phyloP scores from a whole-genome alignment of 2,797 vertebrate species.

The Smutsia gigantea region DNA sequence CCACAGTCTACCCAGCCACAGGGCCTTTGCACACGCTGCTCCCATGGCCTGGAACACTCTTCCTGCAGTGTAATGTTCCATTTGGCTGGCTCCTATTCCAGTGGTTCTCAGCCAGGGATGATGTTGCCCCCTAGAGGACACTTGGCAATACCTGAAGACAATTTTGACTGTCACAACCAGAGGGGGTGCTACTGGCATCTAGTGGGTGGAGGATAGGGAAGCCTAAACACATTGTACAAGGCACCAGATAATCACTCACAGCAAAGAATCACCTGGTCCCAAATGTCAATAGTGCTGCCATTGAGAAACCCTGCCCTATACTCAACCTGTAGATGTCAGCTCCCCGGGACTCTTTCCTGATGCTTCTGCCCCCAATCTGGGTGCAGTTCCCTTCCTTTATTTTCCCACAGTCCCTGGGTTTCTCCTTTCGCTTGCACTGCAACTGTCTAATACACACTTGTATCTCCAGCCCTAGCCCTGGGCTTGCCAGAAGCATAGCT shows the following conservation, averaged over 20 bases:
- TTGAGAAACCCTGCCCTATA: not conserved
- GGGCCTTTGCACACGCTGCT: not conserved
- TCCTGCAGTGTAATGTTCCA: not conserved
- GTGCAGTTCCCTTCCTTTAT: not conserved
- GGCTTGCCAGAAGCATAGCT: not conserved
- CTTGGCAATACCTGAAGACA: not conserved
- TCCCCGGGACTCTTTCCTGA: fast-evolving
- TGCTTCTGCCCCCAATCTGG: not conserved
- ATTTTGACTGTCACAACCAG: not conserved
- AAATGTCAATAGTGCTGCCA: fast-evolving
- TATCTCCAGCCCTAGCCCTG: fast-evolving
- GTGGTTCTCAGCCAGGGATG: not conserved
- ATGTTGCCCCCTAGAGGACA: not conserved
- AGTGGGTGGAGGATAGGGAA: not conserved
- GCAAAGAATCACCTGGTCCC: not conserved
- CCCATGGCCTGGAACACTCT: not conserved
- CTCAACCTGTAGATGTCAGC: not conserved
- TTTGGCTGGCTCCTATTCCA: not conserved
- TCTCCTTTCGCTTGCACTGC: not conserved
- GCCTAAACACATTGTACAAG: not conserved
- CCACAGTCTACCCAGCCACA: not conserved
- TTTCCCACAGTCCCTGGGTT: fast-evolving
- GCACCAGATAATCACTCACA: not conserved
- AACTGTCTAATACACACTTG: not conserved
- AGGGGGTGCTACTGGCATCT: not conserved